A percentile compares a stretch with the other conserved stretches of the same genome.
Evolutionary conservation across 2,113 vertebrate genomes (phyloP).

Genomic region (human): GRCh38 chr1:172511001-172511500

Average conservation of each 20-base stretch:
- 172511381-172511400: not conserved
- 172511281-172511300: not conserved
- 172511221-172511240: not conserved
- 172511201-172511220: not conserved
- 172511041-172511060: no score
- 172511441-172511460: not conserved
- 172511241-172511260: not conserved
- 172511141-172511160: not conserved
- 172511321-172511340: not conserved
- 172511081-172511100: not conserved
- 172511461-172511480: not conserved
- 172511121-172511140: not conserved
- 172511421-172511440: not conserved
- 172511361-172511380: not conserved
- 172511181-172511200: not conserved
- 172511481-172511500: not conserved
- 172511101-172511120: not conserved
- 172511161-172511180: not conserved
- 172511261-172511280: not conserved
- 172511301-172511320: not conserved
- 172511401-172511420: slow-evolving; percentile 13
- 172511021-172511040: no score
- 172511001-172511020: no score
- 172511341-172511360: not conserved
- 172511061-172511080: not conserved